phyloP scores from a whole-genome alignment of 1,140 invertebrate species.

The Zaprionus lachaisei region DNA sequence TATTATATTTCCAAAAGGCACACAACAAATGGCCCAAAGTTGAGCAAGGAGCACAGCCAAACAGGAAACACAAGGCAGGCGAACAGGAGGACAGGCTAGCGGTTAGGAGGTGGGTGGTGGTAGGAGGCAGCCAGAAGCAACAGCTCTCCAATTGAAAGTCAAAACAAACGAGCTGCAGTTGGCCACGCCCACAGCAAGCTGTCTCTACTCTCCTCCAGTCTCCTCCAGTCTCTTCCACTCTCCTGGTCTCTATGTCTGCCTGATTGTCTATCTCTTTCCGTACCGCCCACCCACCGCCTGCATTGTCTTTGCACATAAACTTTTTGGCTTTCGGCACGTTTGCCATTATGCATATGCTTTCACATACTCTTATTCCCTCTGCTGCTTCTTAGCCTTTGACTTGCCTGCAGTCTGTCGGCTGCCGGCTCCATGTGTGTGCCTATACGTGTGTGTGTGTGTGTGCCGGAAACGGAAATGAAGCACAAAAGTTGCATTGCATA shows the following conservation, averaged over 20 bases:
- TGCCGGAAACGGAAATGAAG: conserved; percentile 53
- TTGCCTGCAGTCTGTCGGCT: conserved; percentile 23
- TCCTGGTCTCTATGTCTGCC: background rate
- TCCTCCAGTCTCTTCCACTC: background rate
- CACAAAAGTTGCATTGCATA: conserved; percentile 52
- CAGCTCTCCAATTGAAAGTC: conserved; percentile 57
- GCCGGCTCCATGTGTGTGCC: background rate
- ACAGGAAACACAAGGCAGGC: conserved; percentile 21
- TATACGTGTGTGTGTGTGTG: conserved; percentile 6
- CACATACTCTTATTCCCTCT: conserved; percentile 22
- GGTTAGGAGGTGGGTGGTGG: background rate
- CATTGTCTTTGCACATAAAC: conserved; percentile 49
- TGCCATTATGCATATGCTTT: conserved; percentile 56
- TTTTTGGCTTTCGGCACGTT: conserved; percentile 55
- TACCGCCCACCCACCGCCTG: background rate
- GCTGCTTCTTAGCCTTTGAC: conserved; percentile 41
- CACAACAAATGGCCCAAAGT: conserved; percentile 49
- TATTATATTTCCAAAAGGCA: conserved; percentile 56
- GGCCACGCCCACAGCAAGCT: conserved; percentile 28
- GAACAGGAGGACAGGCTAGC: conserved; percentile 1
- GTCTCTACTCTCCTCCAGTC: background rate
- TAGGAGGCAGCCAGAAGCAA: conserved; percentile 43
- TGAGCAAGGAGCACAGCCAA: conserved; percentile 15
- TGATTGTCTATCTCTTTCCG: background rate
- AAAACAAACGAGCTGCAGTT: conserved; percentile 51